phyloP scores from a whole-genome alignment of 1,140 invertebrate species.

The Ditylenchus dipsaci region DNA sequence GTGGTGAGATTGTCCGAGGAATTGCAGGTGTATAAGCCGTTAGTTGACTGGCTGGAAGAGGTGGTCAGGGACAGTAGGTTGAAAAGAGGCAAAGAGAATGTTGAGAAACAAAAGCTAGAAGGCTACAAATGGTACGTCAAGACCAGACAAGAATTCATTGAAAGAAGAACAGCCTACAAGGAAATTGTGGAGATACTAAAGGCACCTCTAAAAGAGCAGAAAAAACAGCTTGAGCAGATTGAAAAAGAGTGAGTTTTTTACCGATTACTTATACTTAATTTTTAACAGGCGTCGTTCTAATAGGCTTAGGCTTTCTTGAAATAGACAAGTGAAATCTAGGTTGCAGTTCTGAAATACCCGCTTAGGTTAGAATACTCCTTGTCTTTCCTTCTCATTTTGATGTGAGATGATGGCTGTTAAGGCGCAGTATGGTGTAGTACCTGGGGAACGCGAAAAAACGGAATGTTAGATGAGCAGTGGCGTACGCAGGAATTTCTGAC shows the following conservation, averaged over 20 bases:
- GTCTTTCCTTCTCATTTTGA: too few relatives aligned
- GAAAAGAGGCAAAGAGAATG: conserved; percentile 21
- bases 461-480: too few relatives aligned
- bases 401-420: too few relatives aligned
- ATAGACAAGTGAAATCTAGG: too few relatives aligned
- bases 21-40: neutral
- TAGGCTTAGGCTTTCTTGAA: too few relatives aligned
- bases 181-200: conserved; percentile 7
- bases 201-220: neutral
- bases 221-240: neutral
- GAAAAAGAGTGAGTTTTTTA: neutral
- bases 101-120: conserved; percentile 20
- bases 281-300: too few relatives aligned
- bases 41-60: neutral
- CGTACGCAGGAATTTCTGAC: too few relatives aligned
- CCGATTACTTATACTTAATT: too few relatives aligned
- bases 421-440: too few relatives aligned
- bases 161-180: conserved; percentile 3
- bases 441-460: too few relatives aligned
- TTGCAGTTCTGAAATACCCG: too few relatives aligned
- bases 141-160: conserved; percentile 33
- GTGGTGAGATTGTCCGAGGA: neutral
- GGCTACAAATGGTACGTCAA: conserved; percentile 17
- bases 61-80: neutral
- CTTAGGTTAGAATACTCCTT: too few relatives aligned